Conservation (phyloP, 2,113 vertebrate species). For the Uropsilus gracilis region DNA sequence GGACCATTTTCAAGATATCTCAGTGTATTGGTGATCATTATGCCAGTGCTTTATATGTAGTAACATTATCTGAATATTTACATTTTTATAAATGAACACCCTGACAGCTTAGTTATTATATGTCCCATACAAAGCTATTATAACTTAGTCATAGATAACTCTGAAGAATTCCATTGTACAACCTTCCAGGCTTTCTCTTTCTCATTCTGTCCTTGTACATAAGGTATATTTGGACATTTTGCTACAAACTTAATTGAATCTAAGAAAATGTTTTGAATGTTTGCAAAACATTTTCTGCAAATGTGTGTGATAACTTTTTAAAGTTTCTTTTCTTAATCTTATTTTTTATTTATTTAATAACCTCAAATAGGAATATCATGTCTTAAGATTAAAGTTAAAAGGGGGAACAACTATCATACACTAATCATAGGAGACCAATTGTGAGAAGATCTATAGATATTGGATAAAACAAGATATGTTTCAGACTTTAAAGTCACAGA, state of each 20-base stretch:
- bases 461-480: neutral
- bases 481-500: neutral
- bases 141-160: neutral
- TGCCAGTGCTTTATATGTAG: neutral
- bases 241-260: neutral
- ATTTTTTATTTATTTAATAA: neutral
- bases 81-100: neutral
- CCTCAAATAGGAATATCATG: neutral
- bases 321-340: neutral
- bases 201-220: neutral
- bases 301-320: neutral
- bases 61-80: neutral
- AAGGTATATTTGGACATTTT: neutral
- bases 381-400: neutral
- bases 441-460: neutral
- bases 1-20: too few species aligned
- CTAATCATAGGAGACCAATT: neutral
- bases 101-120: neutral
- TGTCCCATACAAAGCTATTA: neutral
- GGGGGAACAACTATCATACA: neutral
- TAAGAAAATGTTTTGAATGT: neutral
- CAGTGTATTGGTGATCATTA: neutral
- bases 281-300: neutral
- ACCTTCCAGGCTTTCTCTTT: neutral
- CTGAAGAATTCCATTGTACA: neutral